Base-by-base conservation (phyloP, 2,113 vertebrate genomes). In the Barbus barbus region DNA sequence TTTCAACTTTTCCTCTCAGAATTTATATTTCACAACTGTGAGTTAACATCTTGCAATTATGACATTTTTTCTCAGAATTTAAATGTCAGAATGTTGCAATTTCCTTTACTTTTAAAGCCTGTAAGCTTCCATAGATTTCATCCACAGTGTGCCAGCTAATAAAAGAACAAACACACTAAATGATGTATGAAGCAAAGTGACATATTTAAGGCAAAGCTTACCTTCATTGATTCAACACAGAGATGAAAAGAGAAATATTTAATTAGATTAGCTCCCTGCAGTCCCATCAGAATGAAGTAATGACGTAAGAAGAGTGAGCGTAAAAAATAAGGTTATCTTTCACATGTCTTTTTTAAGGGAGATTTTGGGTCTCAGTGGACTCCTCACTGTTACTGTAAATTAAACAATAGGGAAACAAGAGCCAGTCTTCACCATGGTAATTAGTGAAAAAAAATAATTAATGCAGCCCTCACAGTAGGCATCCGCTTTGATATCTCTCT, bases 371-470 rank as follows among this genome's bases (percentile, higher is more conserved):
- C 87, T 88, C 86, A 58, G 26, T 48, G 38, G 79, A 65, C 51
- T 78, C 72, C 78, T 58, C 58, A 24, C 83, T 82, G 72, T 79
- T 81, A 85, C 76, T 88, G 78, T 78, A 82, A 84, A 89, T 85
- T 75, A 87, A 87, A 81, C 73, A 81, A 77, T 77, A 33, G 81
- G 88, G 75, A 83, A 79, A 83, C 63, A 36, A 60, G 80, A 86
- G 31, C 67, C 80, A 74, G 28, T 76, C 51, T 81, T 63, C 82
- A 33, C 84, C 41, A 14, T 63, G 58, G 56, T 86, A 88, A 88
- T 87, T 87, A 88, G 74, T 71, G 75, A 48, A 79, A 81, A 79
- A 81, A 85, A 77, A 85, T 44, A 71, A 76, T 79, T 69, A 46
- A 79, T 72, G 73, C 73, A 36, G 67, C 36, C 22, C 28, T 36